A percentile compares a stretch with the other conserved stretches of the same genome.
These are phyloP conservation scores for Zeuzera pyrina DNA, from an alignment of 2,888 invertebrate species.

Conservation along the genomic window DNA sequence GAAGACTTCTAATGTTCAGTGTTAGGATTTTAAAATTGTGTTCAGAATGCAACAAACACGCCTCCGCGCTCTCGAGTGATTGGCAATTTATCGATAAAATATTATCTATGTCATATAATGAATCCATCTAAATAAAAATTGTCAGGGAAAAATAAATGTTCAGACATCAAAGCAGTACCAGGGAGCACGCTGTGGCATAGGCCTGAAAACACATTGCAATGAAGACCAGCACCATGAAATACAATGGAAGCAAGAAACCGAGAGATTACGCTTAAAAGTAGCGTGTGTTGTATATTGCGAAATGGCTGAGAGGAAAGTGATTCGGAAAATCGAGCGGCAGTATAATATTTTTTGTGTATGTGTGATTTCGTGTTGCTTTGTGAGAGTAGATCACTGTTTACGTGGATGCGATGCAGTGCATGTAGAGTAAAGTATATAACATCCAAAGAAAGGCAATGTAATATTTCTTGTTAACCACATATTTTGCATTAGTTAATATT, in stretches of 20 bases:
- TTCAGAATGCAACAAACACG: background rate
- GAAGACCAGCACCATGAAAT: conserved; percentile 14
- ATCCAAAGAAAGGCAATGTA: too few species aligned
- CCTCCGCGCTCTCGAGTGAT: background rate
- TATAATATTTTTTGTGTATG: too few species aligned
- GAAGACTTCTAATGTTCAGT: conserved; percentile 13
- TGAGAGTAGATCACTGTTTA: too few species aligned
- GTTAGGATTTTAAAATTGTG: conserved; percentile 9
- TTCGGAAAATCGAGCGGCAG: conserved; percentile 15
- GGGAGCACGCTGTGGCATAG: conserved; percentile 12
- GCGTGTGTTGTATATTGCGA: conserved; percentile 11
- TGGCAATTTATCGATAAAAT: background rate
- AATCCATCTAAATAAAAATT: background rate
- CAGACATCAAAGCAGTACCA: conserved; percentile 5
- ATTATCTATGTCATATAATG: background rate
- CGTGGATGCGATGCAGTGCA: too few species aligned
- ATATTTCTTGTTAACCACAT: too few species aligned
- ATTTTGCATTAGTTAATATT: too few species aligned
- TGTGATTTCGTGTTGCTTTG: too few species aligned
- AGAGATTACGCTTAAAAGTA: conserved; percentile 3
- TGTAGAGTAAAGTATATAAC: too few species aligned
- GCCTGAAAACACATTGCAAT: conserved; percentile 7
- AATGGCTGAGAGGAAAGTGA: conserved; percentile 15
- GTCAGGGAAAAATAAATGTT: conserved; percentile 1
- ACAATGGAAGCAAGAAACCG: conserved; percentile 9